Percentiles rank a stretch among this genome's conserved stretches.
phyloP scores from a whole-genome alignment of 2,888 invertebrate genomes.

The Muschampia plurimacula region DNA sequence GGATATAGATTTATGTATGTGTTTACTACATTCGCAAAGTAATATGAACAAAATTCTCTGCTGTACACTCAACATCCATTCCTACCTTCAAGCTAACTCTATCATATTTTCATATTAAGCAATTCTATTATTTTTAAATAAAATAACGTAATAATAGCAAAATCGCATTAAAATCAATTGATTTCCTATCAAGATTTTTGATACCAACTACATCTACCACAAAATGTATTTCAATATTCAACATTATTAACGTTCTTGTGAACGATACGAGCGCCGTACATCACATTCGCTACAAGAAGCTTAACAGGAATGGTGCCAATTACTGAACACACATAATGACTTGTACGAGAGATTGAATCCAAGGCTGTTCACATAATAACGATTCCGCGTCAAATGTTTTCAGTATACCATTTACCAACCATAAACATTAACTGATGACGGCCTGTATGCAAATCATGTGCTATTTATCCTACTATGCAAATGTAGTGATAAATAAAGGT shows the following conservation, averaged over 20 bases:
- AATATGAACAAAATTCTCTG: no score
- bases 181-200: background rate
- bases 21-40: no score
- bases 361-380: conserved; percentile 17
- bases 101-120: no score
- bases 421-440: conserved; percentile 21
- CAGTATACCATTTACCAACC: conserved; percentile 11
- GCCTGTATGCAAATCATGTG: conserved; percentile 18
- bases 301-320: conserved; percentile 66
- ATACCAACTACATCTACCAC: background rate
- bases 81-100: no score
- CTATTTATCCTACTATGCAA: conserved; percentile 15
- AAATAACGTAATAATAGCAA: no score
- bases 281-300: conserved; percentile 47
- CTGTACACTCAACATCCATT: no score
- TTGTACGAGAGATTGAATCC: conserved; percentile 59
- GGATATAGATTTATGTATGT: no score
- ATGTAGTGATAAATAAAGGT: conserved; percentile 6
- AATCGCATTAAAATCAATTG: background rate
- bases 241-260: conserved; percentile 35
- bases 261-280: conserved; percentile 28
- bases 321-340: conserved; percentile 62
- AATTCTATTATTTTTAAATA: no score
- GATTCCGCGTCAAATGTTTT: conserved; percentile 18
- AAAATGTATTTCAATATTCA: conserved; percentile 2